phyloP scores from a whole-genome alignment of 2,113 vertebrate genomes.

The Muscicapa adusta region DNA sequence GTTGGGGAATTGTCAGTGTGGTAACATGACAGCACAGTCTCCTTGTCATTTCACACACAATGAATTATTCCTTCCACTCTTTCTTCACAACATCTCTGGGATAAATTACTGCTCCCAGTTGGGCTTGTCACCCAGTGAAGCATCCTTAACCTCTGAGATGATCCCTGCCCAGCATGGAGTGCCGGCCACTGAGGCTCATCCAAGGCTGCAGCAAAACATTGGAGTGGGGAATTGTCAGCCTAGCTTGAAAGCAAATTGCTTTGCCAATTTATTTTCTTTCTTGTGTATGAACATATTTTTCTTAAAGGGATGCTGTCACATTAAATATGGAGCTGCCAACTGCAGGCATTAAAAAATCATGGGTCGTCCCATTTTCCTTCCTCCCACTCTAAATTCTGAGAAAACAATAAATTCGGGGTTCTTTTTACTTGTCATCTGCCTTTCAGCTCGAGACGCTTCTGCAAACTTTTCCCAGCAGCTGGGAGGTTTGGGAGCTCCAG shows the following conservation, averaged over 20 bases:
- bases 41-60: background rate
- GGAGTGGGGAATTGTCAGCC: background rate
- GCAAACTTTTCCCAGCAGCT: background rate
- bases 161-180: background rate
- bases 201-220: background rate
- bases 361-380: slow-evolving; percentile 55
- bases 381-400: slow-evolving; percentile 38
- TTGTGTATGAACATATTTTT: slow-evolving; percentile 5
- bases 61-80: slow-evolving; percentile 22
- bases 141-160: background rate
- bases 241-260: slow-evolving; percentile 25
- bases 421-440: slow-evolving; percentile 7
- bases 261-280: slow-evolving; percentile 19
- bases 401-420: slow-evolving; percentile 18
- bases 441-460: background rate
- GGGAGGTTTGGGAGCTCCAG: background rate
- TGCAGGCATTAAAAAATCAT: slow-evolving; percentile 60
- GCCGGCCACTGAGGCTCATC: rapidly evolving
- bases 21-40: background rate
- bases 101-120: slow-evolving; percentile 9
- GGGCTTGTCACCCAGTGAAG: background rate
- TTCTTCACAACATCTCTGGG: background rate
- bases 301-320: slow-evolving; percentile 50
- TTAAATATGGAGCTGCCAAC: slow-evolving; percentile 46
- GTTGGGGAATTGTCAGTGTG: background rate